Percentiles rank a stretch among this genome's conserved stretches.
These are phyloP conservation scores for Pteropus alecto DNA, from an alignment of 2,113 vertebrate genomes.

Conservation along the genomic window DNA sequence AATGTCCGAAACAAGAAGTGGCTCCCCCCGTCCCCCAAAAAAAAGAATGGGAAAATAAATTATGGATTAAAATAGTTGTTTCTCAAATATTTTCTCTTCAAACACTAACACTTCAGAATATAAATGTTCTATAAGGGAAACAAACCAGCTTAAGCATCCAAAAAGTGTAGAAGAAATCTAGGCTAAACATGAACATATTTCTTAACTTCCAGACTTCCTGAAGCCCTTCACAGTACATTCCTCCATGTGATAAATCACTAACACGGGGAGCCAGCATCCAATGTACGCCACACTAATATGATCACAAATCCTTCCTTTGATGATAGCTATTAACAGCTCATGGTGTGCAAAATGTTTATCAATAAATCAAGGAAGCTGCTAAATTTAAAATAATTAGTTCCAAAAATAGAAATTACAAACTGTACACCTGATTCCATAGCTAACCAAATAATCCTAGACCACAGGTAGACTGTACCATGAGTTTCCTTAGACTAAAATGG, in stretches of 20 bases:
- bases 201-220: background rate
- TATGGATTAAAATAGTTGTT: background rate
- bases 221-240: background rate
- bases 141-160: background rate
- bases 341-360: background rate
- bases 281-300: background rate
- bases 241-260: background rate
- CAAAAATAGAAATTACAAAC: conserved; percentile 45
- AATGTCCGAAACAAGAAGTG: conserved; percentile 21
- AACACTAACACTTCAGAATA: background rate
- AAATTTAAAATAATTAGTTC: conserved; percentile 48
- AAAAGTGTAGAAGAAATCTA: conserved; percentile 19
- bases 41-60: conserved; percentile 16
- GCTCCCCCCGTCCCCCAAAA: background rate
- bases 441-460: conserved; percentile 24
- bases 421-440: background rate
- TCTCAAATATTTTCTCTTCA: background rate
- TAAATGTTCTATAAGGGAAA: background rate
- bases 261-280: background rate
- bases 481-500: background rate
- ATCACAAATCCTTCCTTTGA: background rate
- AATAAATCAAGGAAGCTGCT: conserved; percentile 21
- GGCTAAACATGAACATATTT: background rate
- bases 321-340: background rate
- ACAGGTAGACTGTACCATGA: background rate